Evolutionary conservation across 2,888 invertebrate genomes (phyloP).

Genomic region (Cosmorhoe ocellata): DNA sequence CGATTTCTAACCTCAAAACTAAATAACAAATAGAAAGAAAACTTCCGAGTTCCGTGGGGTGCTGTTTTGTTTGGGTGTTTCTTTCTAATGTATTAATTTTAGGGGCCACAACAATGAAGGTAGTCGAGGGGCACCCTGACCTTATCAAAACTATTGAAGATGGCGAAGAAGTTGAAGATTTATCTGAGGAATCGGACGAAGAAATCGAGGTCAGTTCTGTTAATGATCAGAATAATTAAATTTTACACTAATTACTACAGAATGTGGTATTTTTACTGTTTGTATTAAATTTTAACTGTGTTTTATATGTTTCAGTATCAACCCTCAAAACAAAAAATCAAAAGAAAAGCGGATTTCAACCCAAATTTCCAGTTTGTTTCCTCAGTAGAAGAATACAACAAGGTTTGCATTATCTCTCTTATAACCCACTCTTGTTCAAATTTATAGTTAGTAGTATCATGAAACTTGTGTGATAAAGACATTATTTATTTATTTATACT

Average conservation of each 20-base stretch:
- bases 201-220: conserved; percentile 86
- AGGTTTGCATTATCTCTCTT: conserved; percentile 49
- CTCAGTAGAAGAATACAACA: conserved; percentile 90
- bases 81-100: background rate
- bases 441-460: too few relatives aligned
- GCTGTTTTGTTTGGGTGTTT: too few relatives aligned
- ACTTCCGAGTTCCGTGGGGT: too few relatives aligned
- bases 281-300: background rate
- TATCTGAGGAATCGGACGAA: conserved; percentile 90
- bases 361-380: conserved; percentile 91
- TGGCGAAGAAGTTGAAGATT: conserved; percentile 90
- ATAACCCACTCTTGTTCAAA: too few relatives aligned
- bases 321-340: conserved; percentile 89
- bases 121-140: conserved; percentile 71
- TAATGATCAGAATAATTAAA: too few relatives aligned
- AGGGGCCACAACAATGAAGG: conserved; percentile 38
- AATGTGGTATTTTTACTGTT: conserved; percentile 5
- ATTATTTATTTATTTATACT: too few relatives aligned
- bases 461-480: too few relatives aligned
- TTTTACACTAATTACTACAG: background rate
- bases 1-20: too few relatives aligned
- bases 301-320: conserved; percentile 85
- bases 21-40: too few relatives aligned
- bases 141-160: conserved; percentile 93
- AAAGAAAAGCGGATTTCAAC: conserved; percentile 88